Conservation (phyloP, 2,888 invertebrate genomes). For the Eledona agricola region DNA sequence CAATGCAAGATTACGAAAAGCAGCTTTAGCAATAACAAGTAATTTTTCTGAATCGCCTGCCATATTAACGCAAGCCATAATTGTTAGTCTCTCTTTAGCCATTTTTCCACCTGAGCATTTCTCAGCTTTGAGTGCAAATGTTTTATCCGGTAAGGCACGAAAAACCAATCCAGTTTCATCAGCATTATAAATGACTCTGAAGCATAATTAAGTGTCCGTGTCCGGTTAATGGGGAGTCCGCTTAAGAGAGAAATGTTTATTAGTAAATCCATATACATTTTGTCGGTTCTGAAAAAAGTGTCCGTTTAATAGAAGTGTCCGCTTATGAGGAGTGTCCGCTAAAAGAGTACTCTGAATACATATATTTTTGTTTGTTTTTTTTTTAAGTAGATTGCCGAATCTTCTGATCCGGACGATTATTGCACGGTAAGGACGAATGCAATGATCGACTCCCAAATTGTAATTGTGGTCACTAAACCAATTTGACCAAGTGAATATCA, state of each 20-base stretch:
- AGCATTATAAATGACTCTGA: constrained; percentile 3
- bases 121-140: constrained; percentile 1
- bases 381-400: no score
- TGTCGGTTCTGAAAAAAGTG: background rate
- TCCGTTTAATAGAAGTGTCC: background rate
- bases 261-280: background rate
- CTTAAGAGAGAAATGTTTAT: background rate
- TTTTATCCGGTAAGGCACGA: constrained; percentile 5
- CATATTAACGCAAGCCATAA: constrained; percentile 3
- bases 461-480: no score
- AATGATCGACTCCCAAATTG: no score
- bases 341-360: constrained; percentile 1
- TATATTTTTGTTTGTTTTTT: no score
- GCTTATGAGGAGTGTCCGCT: constrained; percentile 1
- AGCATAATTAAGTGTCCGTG: no score
- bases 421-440: no score
- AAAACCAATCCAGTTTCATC: constrained; percentile 8
- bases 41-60: constrained; percentile 3
- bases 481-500: no score
- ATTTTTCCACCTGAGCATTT: constrained; percentile 9
- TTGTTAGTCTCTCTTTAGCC: constrained; percentile 4
- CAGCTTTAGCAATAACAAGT: constrained; percentile 9
- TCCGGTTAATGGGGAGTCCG: constrained; percentile 1
- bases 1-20: constrained; percentile 1
- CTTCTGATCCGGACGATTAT: no score